Conservation (phyloP, 2,113 vertebrate genomes). For the Sinocyclocheilus maitianheensis region DNA sequence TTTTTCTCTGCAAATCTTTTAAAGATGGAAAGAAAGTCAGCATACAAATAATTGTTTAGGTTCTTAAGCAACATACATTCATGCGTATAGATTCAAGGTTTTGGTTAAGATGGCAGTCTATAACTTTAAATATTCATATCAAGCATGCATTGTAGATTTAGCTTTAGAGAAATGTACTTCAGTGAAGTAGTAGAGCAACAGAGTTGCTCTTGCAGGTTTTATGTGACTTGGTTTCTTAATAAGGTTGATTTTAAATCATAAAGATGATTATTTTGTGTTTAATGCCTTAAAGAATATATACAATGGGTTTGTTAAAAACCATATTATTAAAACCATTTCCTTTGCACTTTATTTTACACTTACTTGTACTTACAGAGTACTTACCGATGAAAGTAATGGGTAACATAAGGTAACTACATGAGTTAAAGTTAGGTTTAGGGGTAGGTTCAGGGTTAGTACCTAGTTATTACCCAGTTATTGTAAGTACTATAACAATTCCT, state of each 20-base stretch:
- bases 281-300: neutral
- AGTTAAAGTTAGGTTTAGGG: too few species aligned
- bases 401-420: too few species aligned
- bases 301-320: neutral
- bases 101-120: conserved; percentile 4
- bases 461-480: too few species aligned
- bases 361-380: too few species aligned
- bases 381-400: too few species aligned
- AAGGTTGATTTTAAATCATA: neutral
- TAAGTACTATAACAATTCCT: too few species aligned
- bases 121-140: conserved; percentile 24
- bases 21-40: neutral
- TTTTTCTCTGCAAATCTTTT: conserved; percentile 12
- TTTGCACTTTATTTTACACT: too few species aligned
- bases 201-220: neutral
- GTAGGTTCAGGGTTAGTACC: too few species aligned
- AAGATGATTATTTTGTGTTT: neutral
- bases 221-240: neutral
- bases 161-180: conserved; percentile 6
- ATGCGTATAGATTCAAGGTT: neutral
- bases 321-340: neutral
- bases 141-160: neutral
- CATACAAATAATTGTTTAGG: conserved; percentile 25
- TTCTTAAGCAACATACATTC: conserved; percentile 16
- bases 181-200: neutral